These are phyloP conservation scores for Metacarcinus magister DNA, from an alignment of 2,888 invertebrate genomes.

Conservation along the genomic window DNA sequence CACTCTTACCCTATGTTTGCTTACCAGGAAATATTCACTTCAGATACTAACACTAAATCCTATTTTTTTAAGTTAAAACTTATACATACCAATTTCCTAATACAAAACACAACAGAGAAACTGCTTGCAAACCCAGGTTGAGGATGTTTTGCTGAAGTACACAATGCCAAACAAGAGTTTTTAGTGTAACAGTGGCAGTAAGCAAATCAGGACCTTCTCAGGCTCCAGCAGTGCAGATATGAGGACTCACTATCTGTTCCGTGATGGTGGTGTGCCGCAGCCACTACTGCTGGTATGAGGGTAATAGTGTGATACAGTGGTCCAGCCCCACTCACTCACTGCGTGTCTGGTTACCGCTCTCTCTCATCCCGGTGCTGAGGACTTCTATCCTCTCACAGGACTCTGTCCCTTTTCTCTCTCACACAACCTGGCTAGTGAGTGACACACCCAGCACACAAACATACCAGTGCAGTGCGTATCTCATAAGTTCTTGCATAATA, in stretches of 20 bases:
- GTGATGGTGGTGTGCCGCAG: conserved; percentile 64
- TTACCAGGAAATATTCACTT: neutral
- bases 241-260: conserved; percentile 57
- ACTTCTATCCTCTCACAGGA: conserved; percentile 79
- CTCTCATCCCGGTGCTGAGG: conserved; percentile 79
- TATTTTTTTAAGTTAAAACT: neutral
- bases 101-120: conserved; percentile 19
- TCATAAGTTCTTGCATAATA: conserved; percentile 63
- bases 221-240: conserved; percentile 65
- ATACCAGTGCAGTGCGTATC: conserved; percentile 72
- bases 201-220: conserved; percentile 63
- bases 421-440: conserved; percentile 81
- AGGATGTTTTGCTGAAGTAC: conserved; percentile 58
- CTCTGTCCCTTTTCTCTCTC: conserved; percentile 80
- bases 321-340: conserved; percentile 70
- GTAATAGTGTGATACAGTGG: conserved; percentile 72
- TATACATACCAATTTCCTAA: neutral
- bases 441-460: conserved; percentile 74
- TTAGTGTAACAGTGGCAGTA: conserved; percentile 70
- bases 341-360: conserved; percentile 78
- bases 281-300: conserved; percentile 69
- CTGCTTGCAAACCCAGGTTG: conserved; percentile 44
- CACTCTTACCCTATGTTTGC: neutral
- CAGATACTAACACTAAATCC: neutral
- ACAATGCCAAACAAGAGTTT: neutral